Evolutionary conservation across 2,113 vertebrate species (phyloP).

Genomic region (Phoxinus phoxinus): DNA sequence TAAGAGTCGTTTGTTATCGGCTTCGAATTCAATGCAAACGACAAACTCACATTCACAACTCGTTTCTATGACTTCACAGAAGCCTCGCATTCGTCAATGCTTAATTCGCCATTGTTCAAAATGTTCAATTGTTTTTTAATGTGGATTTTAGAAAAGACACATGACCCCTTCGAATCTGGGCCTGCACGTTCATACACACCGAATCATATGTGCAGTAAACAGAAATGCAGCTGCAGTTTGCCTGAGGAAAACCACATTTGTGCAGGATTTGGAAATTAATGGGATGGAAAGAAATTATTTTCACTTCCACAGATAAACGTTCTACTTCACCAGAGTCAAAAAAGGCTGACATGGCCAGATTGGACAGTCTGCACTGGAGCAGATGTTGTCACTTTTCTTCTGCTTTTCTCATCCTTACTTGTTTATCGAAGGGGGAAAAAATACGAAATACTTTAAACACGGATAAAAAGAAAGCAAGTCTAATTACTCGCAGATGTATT

Average conservation of each 20-base stretch:
- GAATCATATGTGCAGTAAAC: constrained; percentile 62
- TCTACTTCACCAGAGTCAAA: constrained; percentile 63
- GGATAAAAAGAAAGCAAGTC: constrained; percentile 51
- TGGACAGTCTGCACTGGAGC: constrained; percentile 64
- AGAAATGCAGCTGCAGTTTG: constrained; percentile 67
- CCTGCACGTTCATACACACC: background rate
- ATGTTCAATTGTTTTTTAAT: background rate
- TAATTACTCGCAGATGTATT: constrained; percentile 63
- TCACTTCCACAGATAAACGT: constrained; percentile 63
- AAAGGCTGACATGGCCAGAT: constrained; percentile 66
- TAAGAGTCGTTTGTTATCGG: background rate
- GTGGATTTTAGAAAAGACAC: background rate
- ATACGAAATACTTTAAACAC: constrained; percentile 57
- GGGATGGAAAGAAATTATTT: constrained; percentile 69
- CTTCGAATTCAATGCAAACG: constrained; percentile 39
- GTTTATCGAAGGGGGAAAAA: constrained; percentile 45
- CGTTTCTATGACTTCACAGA: constrained; percentile 35
- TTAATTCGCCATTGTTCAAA: background rate
- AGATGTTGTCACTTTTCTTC: constrained; percentile 57
- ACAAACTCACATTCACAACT: constrained; percentile 55
- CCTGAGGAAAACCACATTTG: constrained; percentile 63
- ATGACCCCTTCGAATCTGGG: background rate
- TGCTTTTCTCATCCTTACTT: background rate
- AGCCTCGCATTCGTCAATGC: background rate
- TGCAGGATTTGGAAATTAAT: constrained; percentile 68